phyloP scores from a whole-genome alignment of 1,140 invertebrate species.

The Heliothis subflexa region DNA sequence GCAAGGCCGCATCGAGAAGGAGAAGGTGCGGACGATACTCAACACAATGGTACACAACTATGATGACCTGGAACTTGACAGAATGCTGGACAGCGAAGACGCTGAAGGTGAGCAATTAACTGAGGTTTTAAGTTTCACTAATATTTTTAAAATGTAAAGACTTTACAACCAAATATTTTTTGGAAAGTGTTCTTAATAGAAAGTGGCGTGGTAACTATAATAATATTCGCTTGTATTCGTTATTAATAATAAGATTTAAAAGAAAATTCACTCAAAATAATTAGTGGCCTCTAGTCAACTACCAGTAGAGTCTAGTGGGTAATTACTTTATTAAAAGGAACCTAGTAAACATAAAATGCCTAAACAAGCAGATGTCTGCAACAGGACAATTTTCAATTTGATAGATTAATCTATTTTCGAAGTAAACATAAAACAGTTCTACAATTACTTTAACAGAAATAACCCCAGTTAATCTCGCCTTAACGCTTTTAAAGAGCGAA shows the following conservation, averaged over 20 bases:
- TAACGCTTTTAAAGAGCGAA: conserved; percentile 26
- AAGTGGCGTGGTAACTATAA: no score
- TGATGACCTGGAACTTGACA: conserved; percentile 90
- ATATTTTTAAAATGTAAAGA: no score
- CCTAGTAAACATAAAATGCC: no score
- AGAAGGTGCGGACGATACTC: conserved; percentile 91
- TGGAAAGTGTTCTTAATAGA: no score
- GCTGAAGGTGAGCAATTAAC: conserved; percentile 87
- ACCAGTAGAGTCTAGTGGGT: no score
- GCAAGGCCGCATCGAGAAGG: conserved; percentile 90
- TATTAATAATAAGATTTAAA: no score
- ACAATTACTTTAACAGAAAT: conserved; percentile 40
- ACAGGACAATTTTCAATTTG: background rate
- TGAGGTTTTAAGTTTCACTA: background rate
- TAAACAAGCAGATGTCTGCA: background rate
- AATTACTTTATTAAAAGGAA: no score
- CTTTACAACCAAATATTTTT: no score
- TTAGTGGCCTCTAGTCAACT: no score
- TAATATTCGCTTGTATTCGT: no score
- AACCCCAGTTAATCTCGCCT: conserved; percentile 34
- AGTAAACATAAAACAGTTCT: conserved; percentile 9
- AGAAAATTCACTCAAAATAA: no score
- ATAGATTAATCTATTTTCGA: conserved; percentile 1
- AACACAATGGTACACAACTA: conserved; percentile 91
- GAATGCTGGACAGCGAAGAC: conserved; percentile 89